These are phyloP conservation scores for Carassius carassius DNA, from an alignment of 2,113 vertebrate genomes.

Conservation along the genomic window DNA sequence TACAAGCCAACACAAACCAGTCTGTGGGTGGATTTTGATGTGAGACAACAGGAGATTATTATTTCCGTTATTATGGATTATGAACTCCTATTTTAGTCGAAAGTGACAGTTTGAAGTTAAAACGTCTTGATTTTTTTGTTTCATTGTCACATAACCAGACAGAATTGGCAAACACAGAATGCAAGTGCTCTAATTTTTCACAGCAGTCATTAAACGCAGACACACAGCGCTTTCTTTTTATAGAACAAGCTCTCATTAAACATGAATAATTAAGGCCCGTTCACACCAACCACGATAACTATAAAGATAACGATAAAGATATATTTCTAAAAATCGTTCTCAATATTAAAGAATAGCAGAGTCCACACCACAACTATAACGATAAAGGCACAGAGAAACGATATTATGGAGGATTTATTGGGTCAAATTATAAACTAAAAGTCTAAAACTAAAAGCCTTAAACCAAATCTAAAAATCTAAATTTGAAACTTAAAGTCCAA, in stretches of 20 bases:
- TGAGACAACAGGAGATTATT: not conserved
- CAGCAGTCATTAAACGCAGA: constrained; percentile 57
- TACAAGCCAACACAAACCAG: not conserved
- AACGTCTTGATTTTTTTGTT: not conserved
- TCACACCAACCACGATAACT: too few species aligned
- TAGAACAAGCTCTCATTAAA: constrained; percentile 47
- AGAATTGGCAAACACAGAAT: not conserved
- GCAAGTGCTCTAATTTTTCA: not conserved
- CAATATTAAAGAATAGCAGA: too few species aligned
- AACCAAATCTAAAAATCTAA: too few species aligned
- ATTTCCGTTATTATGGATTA: not conserved
- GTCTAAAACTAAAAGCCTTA: too few species aligned
- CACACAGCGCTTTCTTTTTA: constrained; percentile 12
- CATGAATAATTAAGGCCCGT: constrained; percentile 44
- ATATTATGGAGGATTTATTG: too few species aligned
- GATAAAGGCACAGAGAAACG: too few species aligned
- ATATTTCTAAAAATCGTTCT: too few species aligned
- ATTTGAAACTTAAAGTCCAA: too few species aligned
- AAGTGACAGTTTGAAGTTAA: not conserved
- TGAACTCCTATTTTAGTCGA: not conserved
- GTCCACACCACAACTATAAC: too few species aligned
- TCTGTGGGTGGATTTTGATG: not conserved
- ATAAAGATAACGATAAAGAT: too few species aligned
- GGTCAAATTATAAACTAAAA: too few species aligned
- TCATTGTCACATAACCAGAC: not conserved